phyloP scores from a whole-genome alignment of 2,888 invertebrate species.

The Alcis repandata region DNA sequence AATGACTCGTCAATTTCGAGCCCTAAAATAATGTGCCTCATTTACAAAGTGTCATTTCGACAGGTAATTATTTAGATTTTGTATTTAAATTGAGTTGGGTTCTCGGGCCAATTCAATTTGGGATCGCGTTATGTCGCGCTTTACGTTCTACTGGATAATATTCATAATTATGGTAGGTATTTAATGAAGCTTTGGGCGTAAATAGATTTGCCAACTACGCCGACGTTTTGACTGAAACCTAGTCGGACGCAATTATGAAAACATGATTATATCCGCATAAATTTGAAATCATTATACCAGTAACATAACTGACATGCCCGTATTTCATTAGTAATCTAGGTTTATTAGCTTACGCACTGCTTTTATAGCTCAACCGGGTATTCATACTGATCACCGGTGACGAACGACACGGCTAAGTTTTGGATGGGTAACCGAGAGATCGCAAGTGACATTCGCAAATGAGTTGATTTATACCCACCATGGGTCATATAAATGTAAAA shows the following conservation, averaged over 20 bases:
- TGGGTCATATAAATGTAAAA: no score
- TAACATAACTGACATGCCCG: not conserved
- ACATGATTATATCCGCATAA: not conserved
- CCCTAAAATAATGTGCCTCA: not conserved
- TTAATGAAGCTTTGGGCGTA: not conserved
- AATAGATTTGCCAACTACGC: not conserved
- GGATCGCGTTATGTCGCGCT: not conserved
- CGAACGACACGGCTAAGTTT: no score
- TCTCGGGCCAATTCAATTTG: not conserved
- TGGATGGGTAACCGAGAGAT: no score
- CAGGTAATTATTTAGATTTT: conserved; percentile 7
- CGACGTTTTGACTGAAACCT: conserved; percentile 7
- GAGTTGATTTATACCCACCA: no score
- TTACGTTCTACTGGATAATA: not conserved
- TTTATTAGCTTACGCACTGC: no score
- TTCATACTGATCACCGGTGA: no score
- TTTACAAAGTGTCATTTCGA: conserved; percentile 3
- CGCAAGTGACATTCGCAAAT: no score
- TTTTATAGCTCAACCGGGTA: no score
- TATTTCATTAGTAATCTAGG: not conserved
- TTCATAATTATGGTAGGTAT: not conserved
- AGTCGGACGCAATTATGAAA: not conserved
- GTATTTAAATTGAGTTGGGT: conserved; percentile 6
- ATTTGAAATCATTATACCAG: not conserved
- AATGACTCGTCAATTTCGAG: conserved; percentile 1